A percentile compares a stretch with the other conserved stretches of the same genome.
phyloP scores from a whole-genome alignment of 2,888 invertebrate species.

The Macropis europaea region DNA sequence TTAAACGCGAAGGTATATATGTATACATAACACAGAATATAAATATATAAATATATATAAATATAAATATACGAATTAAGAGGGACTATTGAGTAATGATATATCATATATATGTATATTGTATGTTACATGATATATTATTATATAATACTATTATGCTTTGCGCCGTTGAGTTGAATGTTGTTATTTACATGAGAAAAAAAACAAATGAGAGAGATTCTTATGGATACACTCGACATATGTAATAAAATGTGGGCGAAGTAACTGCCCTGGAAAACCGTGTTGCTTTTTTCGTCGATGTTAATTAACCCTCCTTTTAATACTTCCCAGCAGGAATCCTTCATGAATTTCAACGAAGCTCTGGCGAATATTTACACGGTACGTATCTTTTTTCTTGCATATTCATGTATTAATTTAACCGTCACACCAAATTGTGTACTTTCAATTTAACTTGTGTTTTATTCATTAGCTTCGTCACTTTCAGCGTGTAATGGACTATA shows the following conservation, averaged over 20 bases:
- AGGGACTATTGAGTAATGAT: slow-evolving; percentile 68
- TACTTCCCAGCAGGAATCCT: background rate
- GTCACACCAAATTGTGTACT: background rate
- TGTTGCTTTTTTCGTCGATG: background rate
- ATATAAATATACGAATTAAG: slow-evolving; percentile 66
- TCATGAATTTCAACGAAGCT: background rate
- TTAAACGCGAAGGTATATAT: slow-evolving; percentile 72
- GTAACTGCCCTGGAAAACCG: slow-evolving; percentile 47
- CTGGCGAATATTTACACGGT: background rate
- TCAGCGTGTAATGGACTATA: background rate
- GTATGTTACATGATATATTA: slow-evolving; percentile 75
- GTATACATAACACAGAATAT: slow-evolving; percentile 69
- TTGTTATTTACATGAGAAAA: slow-evolving; percentile 73
- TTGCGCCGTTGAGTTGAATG: slow-evolving; percentile 78
- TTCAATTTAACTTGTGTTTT: background rate
- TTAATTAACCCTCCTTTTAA: background rate
- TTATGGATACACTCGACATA: slow-evolving; percentile 62
- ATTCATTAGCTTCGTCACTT: background rate
- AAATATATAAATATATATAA: slow-evolving; percentile 68
- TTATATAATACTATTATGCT: slow-evolving; percentile 75
- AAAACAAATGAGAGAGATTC: slow-evolving; percentile 64
- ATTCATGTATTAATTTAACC: background rate
- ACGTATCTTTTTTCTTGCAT: background rate
- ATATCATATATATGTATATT: slow-evolving; percentile 70
- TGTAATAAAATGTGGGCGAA: slow-evolving; percentile 63